phyloP scores from a whole-genome alignment of 1,140 invertebrate species.

The Drosophila saltans region DNA sequence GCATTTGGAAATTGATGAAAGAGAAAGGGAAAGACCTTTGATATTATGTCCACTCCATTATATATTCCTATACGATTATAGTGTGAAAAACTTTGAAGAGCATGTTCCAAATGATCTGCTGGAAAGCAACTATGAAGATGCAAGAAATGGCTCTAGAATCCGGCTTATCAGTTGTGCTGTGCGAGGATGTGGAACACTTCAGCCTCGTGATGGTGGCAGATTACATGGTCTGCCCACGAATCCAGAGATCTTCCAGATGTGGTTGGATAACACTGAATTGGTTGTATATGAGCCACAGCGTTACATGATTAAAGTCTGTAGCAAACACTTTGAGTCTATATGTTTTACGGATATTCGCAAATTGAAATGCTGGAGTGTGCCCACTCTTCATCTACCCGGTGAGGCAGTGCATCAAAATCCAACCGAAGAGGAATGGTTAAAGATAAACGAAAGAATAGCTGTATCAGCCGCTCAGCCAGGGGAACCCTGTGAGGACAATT shows the following conservation, averaged over 20 bases:
- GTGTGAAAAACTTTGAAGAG: slow-evolving; percentile 33
- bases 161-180: slow-evolving; percentile 52
- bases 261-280: slow-evolving; percentile 64
- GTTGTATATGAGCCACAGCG: slow-evolving; percentile 47
- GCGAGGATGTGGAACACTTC: slow-evolving; percentile 42
- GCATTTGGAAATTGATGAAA: slow-evolving; percentile 28
- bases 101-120: slow-evolving; percentile 23
- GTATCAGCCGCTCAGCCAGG: background rate
- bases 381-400: slow-evolving; percentile 55
- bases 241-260: slow-evolving; percentile 56
- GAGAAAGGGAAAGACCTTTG: slow-evolving; percentile 5
- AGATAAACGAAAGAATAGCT: slow-evolving; percentile 32
- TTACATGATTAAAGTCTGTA: slow-evolving; percentile 62
- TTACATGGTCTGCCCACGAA: slow-evolving; percentile 57
- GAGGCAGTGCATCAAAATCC: slow-evolving; percentile 47
- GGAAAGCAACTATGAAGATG: slow-evolving; percentile 33
- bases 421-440: slow-evolving; percentile 45
- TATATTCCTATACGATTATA: slow-evolving; percentile 53
- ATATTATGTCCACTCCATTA: slow-evolving; percentile 58
- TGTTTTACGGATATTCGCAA: slow-evolving; percentile 43
- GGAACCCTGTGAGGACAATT: background rate
- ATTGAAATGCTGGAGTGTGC: slow-evolving; percentile 59
- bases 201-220: slow-evolving; percentile 41
- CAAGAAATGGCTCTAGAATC: slow-evolving; percentile 42
- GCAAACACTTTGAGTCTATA: slow-evolving; percentile 60